These are phyloP conservation scores for Alosa alosa DNA, from an alignment of 2,113 vertebrate genomes.

Conservation along the genomic window DNA sequence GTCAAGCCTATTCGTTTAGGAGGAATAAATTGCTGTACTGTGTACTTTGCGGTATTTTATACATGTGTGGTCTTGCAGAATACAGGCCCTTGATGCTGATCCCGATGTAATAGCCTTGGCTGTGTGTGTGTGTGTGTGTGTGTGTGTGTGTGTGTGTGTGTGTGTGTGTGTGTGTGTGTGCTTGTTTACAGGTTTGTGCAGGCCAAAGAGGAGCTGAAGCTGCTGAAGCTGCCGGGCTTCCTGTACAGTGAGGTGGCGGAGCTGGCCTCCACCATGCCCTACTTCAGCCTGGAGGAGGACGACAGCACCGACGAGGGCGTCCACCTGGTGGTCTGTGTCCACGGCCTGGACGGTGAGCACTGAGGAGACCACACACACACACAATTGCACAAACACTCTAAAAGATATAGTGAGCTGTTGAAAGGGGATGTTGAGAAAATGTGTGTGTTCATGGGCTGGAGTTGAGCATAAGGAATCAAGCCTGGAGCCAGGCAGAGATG, in stretches of 20 bases:
- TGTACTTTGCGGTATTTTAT: no score
- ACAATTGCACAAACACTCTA: not conserved
- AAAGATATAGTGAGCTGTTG: no score
- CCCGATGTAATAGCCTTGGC: no score
- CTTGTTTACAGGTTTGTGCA: conserved; percentile 82
- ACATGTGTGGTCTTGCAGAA: not conserved
- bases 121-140: conserved; percentile 19
- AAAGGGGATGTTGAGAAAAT: no score
- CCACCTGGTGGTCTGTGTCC: conserved; percentile 95
- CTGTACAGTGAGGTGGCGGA: conserved; percentile 91
- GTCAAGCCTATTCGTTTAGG: no score
- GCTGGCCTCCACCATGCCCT: conserved; percentile 89
- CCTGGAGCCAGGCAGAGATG: no score
- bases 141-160: conserved; percentile 32
- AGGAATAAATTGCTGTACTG: no score
- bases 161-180: conserved; percentile 35
- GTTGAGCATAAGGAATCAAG: no score
- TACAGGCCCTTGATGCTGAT: not conserved
- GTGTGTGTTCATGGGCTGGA: no score
- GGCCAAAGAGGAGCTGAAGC: conserved; percentile 92
- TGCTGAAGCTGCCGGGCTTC: conserved; percentile 89
- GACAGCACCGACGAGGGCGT: conserved; percentile 88
- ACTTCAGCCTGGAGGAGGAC: conserved; percentile 92
- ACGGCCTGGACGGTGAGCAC: conserved; percentile 89
- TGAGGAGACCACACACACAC: not conserved